phyloP scores from a whole-genome alignment of 2,113 vertebrate genomes.

The Oceanodroma tethys region DNA sequence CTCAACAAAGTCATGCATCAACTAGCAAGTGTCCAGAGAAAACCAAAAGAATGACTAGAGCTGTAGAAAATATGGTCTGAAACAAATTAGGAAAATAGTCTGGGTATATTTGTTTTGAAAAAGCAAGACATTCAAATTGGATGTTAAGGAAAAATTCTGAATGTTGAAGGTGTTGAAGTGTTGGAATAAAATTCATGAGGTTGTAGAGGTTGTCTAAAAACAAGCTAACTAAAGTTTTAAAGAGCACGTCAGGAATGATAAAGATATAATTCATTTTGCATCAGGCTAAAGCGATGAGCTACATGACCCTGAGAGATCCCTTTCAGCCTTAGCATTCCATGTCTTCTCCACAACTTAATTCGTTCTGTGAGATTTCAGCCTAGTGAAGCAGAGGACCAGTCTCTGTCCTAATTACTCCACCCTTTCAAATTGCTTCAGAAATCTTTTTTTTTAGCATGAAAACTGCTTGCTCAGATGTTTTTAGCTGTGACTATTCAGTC shows the following conservation, averaged over 20 bases:
- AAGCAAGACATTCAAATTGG: background rate
- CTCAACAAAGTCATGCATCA: background rate
- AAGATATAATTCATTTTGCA: background rate
- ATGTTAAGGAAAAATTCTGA: background rate
- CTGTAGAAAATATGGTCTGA: background rate
- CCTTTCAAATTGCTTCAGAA: background rate
- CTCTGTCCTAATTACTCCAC: background rate
- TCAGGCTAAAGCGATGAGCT: background rate
- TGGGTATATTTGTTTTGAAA: background rate
- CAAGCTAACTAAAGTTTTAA: background rate
- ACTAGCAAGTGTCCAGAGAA: background rate
- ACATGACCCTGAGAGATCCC: background rate
- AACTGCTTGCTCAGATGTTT: background rate
- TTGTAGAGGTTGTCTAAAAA: background rate
- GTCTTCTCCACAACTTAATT: background rate
- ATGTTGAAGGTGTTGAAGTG: background rate
- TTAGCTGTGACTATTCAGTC: background rate
- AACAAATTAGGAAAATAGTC: background rate
- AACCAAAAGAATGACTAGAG: background rate
- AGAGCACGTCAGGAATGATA: background rate
- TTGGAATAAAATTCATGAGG: background rate
- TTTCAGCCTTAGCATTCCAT: background rate
- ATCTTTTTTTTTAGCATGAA: background rate
- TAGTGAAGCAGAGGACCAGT: background rate
- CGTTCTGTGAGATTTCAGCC: background rate